Conservation (phyloP, 2,888 invertebrate species). For the Drosophila histrio region DNA sequence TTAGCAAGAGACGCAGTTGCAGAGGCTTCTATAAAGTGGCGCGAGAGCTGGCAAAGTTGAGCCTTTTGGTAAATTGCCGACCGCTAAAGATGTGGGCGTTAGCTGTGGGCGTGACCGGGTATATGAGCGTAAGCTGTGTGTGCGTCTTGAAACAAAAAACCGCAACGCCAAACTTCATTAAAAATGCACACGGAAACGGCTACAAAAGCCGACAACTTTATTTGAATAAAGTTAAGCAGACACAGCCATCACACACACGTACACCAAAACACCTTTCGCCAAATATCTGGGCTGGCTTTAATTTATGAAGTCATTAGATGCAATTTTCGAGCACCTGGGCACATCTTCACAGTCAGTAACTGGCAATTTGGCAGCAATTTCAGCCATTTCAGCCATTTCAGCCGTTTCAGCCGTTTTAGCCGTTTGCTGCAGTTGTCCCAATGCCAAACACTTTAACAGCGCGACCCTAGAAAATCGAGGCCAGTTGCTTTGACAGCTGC, state of each 20-base stretch:
- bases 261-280: background rate
- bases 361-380: slow-evolving; percentile 48
- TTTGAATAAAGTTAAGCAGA: slow-evolving; percentile 41
- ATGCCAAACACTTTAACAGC: slow-evolving; percentile 39
- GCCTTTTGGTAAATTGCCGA: slow-evolving; percentile 63
- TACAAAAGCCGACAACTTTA: slow-evolving; percentile 49
- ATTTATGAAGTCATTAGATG: slow-evolving; percentile 72
- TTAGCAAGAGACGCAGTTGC: slow-evolving; percentile 56
- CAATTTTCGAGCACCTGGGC: slow-evolving; percentile 67
- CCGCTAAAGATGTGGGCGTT: slow-evolving; percentile 65
- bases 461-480: slow-evolving; percentile 56
- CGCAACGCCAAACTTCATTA: slow-evolving; percentile 66
- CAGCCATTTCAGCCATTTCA: slow-evolving; percentile 48
- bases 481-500: slow-evolving; percentile 63
- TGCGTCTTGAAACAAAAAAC: slow-evolving; percentile 39
- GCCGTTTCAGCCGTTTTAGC: slow-evolving; percentile 44
- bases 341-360: background rate
- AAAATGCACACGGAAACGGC: slow-evolving; percentile 64
- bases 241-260: background rate
- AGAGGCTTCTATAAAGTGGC: slow-evolving; percentile 16
- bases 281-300: slow-evolving; percentile 38
- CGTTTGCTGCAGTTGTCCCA: slow-evolving; percentile 46
- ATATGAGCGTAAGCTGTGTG: slow-evolving; percentile 51
- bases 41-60: slow-evolving; percentile 47
- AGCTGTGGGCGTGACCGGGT: slow-evolving; percentile 29